Base-by-base conservation (phyloP, 2,797 vertebrate species). In the Sebastes iracundus region DNA sequence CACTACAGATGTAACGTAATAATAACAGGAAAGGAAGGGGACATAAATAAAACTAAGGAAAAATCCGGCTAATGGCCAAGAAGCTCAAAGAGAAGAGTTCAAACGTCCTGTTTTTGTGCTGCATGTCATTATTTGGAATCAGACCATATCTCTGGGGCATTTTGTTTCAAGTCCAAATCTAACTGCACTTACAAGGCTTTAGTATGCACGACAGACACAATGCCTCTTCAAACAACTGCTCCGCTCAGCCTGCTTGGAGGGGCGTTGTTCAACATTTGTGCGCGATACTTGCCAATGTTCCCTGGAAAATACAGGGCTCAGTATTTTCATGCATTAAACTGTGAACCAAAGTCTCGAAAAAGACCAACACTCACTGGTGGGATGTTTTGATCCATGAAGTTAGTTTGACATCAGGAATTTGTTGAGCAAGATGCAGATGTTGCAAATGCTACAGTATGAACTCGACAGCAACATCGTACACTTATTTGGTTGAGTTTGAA, bases 91-190 rank as follows among this genome's bases (percentile, higher is more conserved):
- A 70, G 77, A 86, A 42, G 58, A 83, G 81, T 82, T 92, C 78
- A 89, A 82, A 84, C 70, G 87, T 95, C 93, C 82, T 93, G 88
- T 90, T 93, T 93, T 89, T 85, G 65, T 83, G 72, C 61, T 62
- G 66, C 82, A 82, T 89, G 88, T 92, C 93, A 92, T 89, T 90
- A 85, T 88, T 92, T 93, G 93, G 92, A 95, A 87, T 88, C 69
- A 14, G 83, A 93, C 82, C 85, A 82, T 71, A 85, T 92, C 91
- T 82, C 85, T 84, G 79, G 89, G 86, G 86, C 81, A 88, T 88
- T 92, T 92, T 91, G 90, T 91, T 94, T 92, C 62, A 92, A 88
- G 88, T 90, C 83, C 78, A 92, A 83, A 87, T 94, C 84, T 89
- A 80, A 81, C 75, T 42, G 86, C 89, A 91, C 88, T 91, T 87